Evolutionary conservation across 2,113 vertebrate species (phyloP).

Genomic region (Cebus imitator): DNA sequence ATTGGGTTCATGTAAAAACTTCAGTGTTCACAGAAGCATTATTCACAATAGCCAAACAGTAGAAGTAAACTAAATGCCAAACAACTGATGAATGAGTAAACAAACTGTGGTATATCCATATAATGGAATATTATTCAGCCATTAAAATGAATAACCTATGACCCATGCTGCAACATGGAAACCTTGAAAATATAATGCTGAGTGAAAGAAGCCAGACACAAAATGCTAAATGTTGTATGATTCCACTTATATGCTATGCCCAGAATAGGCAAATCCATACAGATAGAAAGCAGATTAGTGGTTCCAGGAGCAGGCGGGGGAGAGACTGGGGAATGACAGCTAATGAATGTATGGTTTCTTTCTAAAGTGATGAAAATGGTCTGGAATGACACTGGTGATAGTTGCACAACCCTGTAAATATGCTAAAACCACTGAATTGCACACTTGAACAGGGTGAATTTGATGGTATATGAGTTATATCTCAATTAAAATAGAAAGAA

Average conservation of each 20-base stretch:
- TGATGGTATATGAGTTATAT: background rate
- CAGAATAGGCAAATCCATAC: background rate
- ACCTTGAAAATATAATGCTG: background rate
- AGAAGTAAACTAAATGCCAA: background rate
- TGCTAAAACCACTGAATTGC: background rate
- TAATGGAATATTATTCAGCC: background rate
- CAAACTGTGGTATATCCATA: background rate
- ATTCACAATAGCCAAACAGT: background rate
- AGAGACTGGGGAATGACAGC: background rate
- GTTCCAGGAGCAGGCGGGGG: background rate
- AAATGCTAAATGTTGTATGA: background rate
- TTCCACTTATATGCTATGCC: background rate
- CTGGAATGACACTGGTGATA: background rate
- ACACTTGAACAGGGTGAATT: background rate
- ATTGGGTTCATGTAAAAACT: slow-evolving; percentile 2
- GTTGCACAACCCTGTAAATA: background rate
- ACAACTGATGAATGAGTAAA: background rate
- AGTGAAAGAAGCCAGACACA: background rate
- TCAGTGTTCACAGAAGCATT: background rate
- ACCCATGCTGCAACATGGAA: background rate
- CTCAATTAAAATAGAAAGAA: background rate
- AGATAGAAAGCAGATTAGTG: background rate
- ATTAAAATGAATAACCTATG: background rate
- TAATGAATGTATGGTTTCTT: background rate
- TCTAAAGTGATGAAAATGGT: background rate